phyloP scores from a whole-genome alignment of 2,113 vertebrate genomes.

The Pagrus major region DNA sequence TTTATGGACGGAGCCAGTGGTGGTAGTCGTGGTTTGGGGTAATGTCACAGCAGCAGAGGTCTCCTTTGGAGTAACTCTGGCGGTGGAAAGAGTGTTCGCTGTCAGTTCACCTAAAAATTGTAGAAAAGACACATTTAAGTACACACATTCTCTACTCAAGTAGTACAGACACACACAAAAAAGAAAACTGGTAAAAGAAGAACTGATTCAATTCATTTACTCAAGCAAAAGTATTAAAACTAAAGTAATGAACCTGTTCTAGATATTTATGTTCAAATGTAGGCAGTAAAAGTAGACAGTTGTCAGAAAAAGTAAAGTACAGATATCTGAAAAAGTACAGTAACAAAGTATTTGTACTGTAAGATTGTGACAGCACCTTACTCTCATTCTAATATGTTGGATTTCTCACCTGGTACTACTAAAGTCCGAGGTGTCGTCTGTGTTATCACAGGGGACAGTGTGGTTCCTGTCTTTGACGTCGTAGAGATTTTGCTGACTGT shows the following conservation, averaged over 20 bases:
- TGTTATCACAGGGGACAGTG: conserved; percentile 31
- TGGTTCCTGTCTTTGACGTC: conserved; percentile 31
- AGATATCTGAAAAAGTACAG: no score
- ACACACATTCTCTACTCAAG: no score
- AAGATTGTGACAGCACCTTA: no score
- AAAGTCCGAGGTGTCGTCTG: conserved; percentile 30
- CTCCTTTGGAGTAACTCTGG: conserved; percentile 30
- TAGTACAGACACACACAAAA: no score
- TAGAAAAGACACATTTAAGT: conserved; percentile 7
- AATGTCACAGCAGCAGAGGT: conserved; percentile 32
- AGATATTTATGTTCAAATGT: no score
- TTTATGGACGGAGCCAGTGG: conserved; percentile 13
- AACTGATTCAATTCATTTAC: no score
- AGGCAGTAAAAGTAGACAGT: no score
- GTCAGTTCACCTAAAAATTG: conserved; percentile 57
- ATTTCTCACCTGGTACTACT: conserved; percentile 66
- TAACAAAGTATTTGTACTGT: no score
- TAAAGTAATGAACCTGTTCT: no score
- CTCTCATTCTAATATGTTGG: background rate
- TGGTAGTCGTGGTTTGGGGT: background rate
- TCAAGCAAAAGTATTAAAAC: no score
- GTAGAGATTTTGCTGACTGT: conserved; percentile 23
- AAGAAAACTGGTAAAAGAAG: no score
- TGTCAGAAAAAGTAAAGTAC: no score
- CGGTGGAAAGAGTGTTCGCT: conserved; percentile 29